phyloP scores from a whole-genome alignment of 2,888 invertebrate genomes.

The Trachelus iudaicus region DNA sequence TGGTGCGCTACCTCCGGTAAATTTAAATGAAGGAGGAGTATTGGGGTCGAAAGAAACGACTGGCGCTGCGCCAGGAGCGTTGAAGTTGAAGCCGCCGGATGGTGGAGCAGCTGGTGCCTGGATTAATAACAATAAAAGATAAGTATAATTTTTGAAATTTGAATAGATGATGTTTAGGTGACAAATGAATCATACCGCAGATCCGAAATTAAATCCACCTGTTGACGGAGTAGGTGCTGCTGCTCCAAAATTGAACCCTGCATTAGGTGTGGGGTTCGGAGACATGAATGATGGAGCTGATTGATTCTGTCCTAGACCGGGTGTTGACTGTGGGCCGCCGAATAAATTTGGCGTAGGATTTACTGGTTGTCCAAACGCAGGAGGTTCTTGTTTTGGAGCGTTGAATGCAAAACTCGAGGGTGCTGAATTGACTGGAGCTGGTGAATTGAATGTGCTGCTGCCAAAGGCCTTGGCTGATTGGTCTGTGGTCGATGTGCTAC shows the following conservation, averaged over 20 bases:
- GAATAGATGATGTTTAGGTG: not conserved
- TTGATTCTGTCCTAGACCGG: conserved; percentile 28
- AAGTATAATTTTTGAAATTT: not conserved
- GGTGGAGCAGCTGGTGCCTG: conserved; percentile 39
- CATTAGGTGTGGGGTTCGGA: conserved; percentile 7
- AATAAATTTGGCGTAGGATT: conserved; percentile 43
- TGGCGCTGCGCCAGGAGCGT: conserved; percentile 40
- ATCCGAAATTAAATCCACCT: conserved; percentile 49
- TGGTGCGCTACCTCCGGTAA: conserved; percentile 65
- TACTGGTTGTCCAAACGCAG: conserved; percentile 40
- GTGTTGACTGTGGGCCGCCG: conserved; percentile 35
- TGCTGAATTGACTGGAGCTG: conserved; percentile 27
- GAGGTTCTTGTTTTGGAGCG: conserved; percentile 38
- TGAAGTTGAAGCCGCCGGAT: conserved; percentile 58
- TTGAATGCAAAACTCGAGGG: conserved; percentile 47
- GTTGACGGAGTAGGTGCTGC: conserved; percentile 39
- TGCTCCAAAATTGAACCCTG: conserved; percentile 54
- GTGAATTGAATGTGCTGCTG: conserved; percentile 40
- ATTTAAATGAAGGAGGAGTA: conserved; percentile 67
- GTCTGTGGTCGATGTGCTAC: conserved; percentile 26
- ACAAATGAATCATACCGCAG: not conserved
- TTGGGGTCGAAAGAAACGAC: conserved; percentile 63
- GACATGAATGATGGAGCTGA: conserved; percentile 32
- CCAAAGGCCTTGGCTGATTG: conserved; percentile 41
- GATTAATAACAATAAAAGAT: not conserved